Percentiles rank a stretch among this genome's conserved stretches.
phyloP scores from a whole-genome alignment of 2,888 invertebrate species.

The Schrankia costaestrigalis region DNA sequence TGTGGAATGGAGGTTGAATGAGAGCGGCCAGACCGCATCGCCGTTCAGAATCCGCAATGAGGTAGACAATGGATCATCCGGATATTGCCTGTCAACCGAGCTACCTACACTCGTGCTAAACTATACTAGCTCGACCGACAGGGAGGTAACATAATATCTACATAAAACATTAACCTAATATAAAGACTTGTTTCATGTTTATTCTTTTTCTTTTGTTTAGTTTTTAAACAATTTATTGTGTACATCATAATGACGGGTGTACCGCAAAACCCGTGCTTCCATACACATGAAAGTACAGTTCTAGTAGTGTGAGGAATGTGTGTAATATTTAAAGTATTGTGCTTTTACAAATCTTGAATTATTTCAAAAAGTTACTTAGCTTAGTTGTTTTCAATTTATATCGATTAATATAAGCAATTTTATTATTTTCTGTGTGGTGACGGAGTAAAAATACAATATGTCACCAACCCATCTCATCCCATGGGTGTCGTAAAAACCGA shows the following conservation, averaged over 20 bases:
- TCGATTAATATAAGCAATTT: too few species aligned
- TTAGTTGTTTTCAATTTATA: too few species aligned
- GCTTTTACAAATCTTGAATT: too few species aligned
- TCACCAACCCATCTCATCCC: background rate
- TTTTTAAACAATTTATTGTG: too few species aligned
- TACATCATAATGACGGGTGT: too few species aligned
- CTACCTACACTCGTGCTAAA: constrained; percentile 47
- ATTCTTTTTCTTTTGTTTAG: constrained; percentile 21
- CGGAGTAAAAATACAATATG: background rate
- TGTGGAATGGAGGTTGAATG: constrained; percentile 40
- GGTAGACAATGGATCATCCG: constrained; percentile 76
- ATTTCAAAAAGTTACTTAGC: too few species aligned
- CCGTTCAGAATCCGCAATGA: constrained; percentile 71
- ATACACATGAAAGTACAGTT: too few species aligned
- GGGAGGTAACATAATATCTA: constrained; percentile 33
- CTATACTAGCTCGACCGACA: constrained; percentile 40
- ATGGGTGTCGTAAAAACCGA: background rate
- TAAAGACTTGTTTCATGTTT: constrained; percentile 29
- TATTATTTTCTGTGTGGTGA: background rate
- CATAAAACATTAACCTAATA: constrained; percentile 38
- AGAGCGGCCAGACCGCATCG: constrained; percentile 47
- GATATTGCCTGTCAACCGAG: constrained; percentile 75
- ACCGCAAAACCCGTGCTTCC: too few species aligned
- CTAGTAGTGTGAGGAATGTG: too few species aligned
- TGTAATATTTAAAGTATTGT: too few species aligned